phyloP scores from a whole-genome alignment of 2,888 invertebrate genomes.

The Eupsilia transversa region DNA sequence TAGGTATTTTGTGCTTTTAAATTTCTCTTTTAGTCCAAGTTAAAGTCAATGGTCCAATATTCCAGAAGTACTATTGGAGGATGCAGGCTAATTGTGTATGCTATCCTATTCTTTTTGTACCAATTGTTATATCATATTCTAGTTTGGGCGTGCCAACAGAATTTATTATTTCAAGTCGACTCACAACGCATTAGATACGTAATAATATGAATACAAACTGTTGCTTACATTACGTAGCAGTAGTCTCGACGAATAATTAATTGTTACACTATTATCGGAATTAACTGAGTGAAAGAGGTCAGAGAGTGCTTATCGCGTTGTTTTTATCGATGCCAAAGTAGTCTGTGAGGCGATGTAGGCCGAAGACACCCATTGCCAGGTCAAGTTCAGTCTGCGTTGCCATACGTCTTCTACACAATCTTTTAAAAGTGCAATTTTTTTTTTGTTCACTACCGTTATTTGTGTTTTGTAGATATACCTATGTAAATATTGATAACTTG shows the following conservation, averaged over 20 bases:
- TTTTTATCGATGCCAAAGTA: conserved; percentile 72
- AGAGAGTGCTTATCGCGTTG: conserved; percentile 62
- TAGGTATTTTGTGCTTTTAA: background rate
- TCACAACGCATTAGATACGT: background rate
- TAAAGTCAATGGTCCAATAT: background rate
- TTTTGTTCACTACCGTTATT: background rate
- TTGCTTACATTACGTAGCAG: background rate
- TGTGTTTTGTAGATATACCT: background rate
- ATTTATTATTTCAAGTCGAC: conserved; percentile 5
- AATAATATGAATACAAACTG: conserved; percentile 12
- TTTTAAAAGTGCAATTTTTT: background rate
- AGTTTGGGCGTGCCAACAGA: background rate
- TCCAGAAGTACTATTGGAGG: background rate
- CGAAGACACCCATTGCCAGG: conserved; percentile 71
- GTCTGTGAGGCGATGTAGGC: conserved; percentile 66
- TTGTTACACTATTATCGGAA: conserved; percentile 30
- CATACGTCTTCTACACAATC: conserved; percentile 25
- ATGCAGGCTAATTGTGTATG: background rate
- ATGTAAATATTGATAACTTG: conserved; percentile 28
- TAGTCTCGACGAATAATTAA: conserved; percentile 13
- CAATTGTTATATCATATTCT: conserved; percentile 4
- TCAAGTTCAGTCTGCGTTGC: conserved; percentile 75
- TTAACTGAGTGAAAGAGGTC: conserved; percentile 62
- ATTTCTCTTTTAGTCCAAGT: conserved; percentile 8
- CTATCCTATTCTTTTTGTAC: background rate